Conservation (phyloP, 1,140 invertebrate genomes). For the Micrasema minimum region DNA sequence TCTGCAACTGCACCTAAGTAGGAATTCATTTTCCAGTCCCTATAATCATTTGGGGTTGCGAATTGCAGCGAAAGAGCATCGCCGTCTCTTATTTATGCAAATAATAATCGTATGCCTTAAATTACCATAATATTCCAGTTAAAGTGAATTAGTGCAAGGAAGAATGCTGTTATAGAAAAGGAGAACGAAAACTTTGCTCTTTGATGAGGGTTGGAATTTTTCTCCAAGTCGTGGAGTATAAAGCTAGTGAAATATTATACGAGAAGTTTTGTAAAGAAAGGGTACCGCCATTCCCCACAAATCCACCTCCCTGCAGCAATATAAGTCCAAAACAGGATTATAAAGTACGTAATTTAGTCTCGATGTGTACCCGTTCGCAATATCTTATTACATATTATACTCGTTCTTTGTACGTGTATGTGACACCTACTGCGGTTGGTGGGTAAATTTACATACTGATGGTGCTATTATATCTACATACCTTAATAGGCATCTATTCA, state of each 20-base stretch:
- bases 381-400: too few species aligned
- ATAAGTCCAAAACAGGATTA: conserved; percentile 49
- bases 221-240: conserved; percentile 26
- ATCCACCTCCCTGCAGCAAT: conserved; percentile 12
- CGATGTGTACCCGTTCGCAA: background rate
- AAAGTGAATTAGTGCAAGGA: conserved; percentile 5
- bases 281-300: conserved; percentile 23
- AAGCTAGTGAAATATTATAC: conserved; percentile 51
- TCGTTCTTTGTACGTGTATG: too few species aligned
- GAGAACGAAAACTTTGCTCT: conserved; percentile 12
- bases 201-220: conserved; percentile 26
- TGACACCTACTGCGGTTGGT: too few species aligned
- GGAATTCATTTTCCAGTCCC: background rate
- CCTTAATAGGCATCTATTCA: too few species aligned
- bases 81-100: conserved; percentile 6
- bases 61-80: conserved; percentile 3
- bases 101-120: background rate
- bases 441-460: too few species aligned
- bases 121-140: conserved; percentile 21
- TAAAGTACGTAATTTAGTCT: conserved; percentile 48
- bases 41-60: conserved; percentile 1
- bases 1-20: background rate
- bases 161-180: background rate
- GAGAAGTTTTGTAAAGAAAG: conserved; percentile 40
- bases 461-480: too few species aligned